phyloP scores from a whole-genome alignment of 2,113 vertebrate species.

The Romanogobio albipinnatus region DNA sequence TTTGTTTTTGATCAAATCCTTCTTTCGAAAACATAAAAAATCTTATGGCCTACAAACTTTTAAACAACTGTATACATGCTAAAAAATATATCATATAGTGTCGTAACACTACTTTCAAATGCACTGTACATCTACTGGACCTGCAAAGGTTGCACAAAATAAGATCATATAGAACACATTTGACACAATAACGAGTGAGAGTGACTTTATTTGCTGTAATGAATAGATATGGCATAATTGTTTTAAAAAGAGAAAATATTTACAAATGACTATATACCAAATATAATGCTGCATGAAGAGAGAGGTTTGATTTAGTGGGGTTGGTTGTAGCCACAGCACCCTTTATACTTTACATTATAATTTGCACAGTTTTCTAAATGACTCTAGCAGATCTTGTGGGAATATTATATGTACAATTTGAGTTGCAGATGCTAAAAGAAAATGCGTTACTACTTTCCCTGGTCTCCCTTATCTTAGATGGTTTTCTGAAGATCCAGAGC shows the following conservation, averaged over 20 bases:
- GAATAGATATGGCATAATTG: not conserved
- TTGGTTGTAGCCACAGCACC: not conserved
- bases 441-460: not conserved
- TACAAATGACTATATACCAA: too few species aligned
- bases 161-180: not conserved
- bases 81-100: not conserved
- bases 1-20: not conserved
- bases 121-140: not conserved
- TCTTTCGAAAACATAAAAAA: not conserved
- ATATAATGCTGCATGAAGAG: too few species aligned
- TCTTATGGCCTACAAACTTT: not conserved
- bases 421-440: not conserved
- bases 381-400: not conserved
- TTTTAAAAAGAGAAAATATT: too few species aligned
- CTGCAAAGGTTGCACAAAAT: not conserved
- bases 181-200: not conserved
- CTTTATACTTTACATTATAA: not conserved
- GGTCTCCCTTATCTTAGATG: not conserved
- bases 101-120: not conserved
- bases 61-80: too few species aligned
- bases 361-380: not conserved
- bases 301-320: not conserved
- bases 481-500: not conserved
- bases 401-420: not conserved
- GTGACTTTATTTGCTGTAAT: not conserved